phyloP scores from a whole-genome alignment of 2,797 vertebrate genomes.

The Chelon auratus region DNA sequence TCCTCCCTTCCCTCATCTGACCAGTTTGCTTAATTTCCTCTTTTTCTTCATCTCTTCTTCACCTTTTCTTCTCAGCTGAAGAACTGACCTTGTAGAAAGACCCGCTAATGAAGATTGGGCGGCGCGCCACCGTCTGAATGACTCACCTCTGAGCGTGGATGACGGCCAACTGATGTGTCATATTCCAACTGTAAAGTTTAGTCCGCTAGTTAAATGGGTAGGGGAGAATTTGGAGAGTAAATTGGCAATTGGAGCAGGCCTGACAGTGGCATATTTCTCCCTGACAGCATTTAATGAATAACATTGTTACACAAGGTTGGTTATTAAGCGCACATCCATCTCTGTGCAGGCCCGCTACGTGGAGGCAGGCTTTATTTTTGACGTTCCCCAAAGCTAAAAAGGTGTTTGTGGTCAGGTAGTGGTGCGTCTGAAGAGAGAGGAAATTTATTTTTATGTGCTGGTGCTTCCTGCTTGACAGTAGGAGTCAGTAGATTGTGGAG shows the following conservation, averaged over 20 bases:
- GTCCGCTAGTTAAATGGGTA: conserved; percentile 35
- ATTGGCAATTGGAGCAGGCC: conserved; percentile 45
- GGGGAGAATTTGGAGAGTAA: conserved; percentile 26
- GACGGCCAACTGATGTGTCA: conserved; percentile 57
- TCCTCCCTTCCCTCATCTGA: conserved; percentile 9
- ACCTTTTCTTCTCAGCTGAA: conserved; percentile 14
- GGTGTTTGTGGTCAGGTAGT: conserved; percentile 15
- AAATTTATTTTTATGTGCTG: conserved; percentile 32
- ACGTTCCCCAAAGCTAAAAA: conserved; percentile 11
- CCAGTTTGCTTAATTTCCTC: neutral
- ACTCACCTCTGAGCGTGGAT: conserved; percentile 61
- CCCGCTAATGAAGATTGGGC: conserved; percentile 64
- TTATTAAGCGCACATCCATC: conserved; percentile 32
- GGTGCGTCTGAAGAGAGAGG: conserved; percentile 13
- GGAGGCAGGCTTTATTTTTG: conserved; percentile 2
- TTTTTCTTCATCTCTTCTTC: neutral
- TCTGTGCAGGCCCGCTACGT: conserved; percentile 7
- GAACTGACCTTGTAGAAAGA: conserved; percentile 58
- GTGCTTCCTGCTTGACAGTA: conserved; percentile 33
- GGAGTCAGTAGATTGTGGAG: conserved; percentile 29
- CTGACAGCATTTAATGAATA: conserved; percentile 55
- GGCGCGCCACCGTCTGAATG: conserved; percentile 42
- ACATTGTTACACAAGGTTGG: conserved; percentile 44
- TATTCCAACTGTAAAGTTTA: conserved; percentile 45
- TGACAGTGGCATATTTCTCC: conserved; percentile 46